A percentile compares a stretch with the other conserved stretches of the same genome.
Conservation (phyloP, 1,140 invertebrate species). For the Eulimnadia texana region DNA sequence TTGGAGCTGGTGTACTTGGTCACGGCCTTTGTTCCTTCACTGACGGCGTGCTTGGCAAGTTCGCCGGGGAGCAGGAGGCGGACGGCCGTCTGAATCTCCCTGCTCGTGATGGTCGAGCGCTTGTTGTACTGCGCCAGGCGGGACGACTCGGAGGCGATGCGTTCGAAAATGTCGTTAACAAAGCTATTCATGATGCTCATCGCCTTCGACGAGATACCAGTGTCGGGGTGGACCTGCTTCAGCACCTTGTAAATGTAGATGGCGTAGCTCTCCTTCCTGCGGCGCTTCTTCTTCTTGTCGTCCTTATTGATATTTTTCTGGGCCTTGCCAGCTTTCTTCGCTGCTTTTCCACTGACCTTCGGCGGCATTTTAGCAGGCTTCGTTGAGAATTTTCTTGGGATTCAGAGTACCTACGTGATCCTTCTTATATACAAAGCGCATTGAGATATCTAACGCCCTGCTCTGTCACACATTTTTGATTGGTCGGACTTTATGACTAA, state of each 20-base stretch:
- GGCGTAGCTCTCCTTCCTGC: slow-evolving; percentile 48
- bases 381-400: too few species aligned
- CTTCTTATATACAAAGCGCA: too few species aligned
- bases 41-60: slow-evolving; percentile 43
- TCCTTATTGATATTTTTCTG: slow-evolving; percentile 28
- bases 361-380: too few species aligned
- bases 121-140: slow-evolving; percentile 37
- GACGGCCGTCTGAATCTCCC: slow-evolving; percentile 46
- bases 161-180: slow-evolving; percentile 32
- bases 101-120: slow-evolving; percentile 29
- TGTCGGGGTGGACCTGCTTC: slow-evolving; percentile 53
- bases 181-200: slow-evolving; percentile 38
- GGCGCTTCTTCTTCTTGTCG: slow-evolving; percentile 30
- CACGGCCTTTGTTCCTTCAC: slow-evolving; percentile 43
- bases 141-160: slow-evolving; percentile 34
- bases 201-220: slow-evolving; percentile 40
- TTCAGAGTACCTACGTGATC: too few species aligned
- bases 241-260: slow-evolving; percentile 57
- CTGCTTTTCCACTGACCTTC: slow-evolving; percentile 31
- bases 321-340: slow-evolving; percentile 34
- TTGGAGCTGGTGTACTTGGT: slow-evolving; percentile 41
- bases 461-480: too few species aligned
- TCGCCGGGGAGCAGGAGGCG: slow-evolving; percentile 45
- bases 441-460: too few species aligned
- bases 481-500: too few species aligned